A percentile compares a stretch with the other conserved stretches of the same genome.
Evolutionary conservation across 2,113 vertebrate species (phyloP).

Genomic region (Otocyon megalotis): DNA sequence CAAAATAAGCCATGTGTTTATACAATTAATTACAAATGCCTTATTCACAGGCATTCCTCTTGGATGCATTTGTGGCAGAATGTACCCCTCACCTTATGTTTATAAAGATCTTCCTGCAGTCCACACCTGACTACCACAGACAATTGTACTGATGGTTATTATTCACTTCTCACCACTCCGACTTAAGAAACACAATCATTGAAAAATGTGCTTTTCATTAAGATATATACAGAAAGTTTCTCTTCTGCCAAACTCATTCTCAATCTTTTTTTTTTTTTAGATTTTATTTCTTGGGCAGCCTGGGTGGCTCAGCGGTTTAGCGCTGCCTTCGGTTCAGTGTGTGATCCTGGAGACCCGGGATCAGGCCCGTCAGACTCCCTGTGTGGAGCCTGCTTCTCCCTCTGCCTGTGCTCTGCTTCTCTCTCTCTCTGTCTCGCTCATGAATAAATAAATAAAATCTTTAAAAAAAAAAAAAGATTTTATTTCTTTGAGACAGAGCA

Average conservation of each 20-base stretch:
- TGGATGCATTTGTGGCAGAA: neutral
- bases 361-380: no score
- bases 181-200: neutral
- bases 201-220: neutral
- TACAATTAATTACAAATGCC: neutral
- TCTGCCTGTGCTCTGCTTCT: no score
- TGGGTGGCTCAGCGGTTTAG: no score
- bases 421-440: no score
- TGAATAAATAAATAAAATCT: no score
- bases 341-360: no score
- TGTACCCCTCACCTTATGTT: neutral
- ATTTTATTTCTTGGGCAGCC: no score
- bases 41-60: neutral
- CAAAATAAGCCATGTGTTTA: neutral
- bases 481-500: no score
- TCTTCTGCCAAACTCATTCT: slow-evolving; percentile 12
- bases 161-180: neutral
- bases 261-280: neutral
- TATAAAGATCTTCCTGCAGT: neutral
- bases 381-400: no score
- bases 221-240: neutral
- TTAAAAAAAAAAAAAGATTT: no score
- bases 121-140: neutral
- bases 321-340: no score
- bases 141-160: neutral